Percentiles rank a stretch among this genome's conserved stretches.
These are phyloP conservation scores for Macrotrachela quadricornifera DNA, from an alignment of 1,140 invertebrate species.

Conservation along the genomic window DNA sequence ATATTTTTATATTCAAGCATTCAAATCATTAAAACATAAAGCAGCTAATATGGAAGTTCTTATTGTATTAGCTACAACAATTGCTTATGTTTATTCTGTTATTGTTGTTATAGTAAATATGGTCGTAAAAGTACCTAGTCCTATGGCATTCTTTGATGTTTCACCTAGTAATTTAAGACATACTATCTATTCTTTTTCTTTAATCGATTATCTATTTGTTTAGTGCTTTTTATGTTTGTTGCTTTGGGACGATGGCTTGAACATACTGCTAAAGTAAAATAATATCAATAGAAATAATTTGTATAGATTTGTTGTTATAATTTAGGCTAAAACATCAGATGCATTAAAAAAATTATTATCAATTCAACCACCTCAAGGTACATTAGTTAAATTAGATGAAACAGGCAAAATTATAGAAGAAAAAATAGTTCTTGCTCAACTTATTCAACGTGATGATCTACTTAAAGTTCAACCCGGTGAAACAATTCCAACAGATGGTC, in stretches of 20 bases:
- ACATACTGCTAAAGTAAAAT: slow-evolving; percentile 74
- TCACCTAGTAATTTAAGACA: slow-evolving; percentile 44
- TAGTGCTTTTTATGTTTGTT: slow-evolving; percentile 82
- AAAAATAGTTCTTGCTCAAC: slow-evolving; percentile 52
- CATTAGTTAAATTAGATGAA: slow-evolving; percentile 54
- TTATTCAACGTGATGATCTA: slow-evolving; percentile 78
- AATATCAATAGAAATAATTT: too few relatives aligned
- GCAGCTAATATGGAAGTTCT: slow-evolving; percentile 97
- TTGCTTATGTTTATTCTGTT: slow-evolving; percentile 79
- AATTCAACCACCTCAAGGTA: slow-evolving; percentile 77
- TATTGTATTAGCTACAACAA: slow-evolving; percentile 86
- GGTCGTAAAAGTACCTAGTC: slow-evolving; percentile 41
- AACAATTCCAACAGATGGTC: slow-evolving; percentile 81
- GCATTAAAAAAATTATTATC: slow-evolving; percentile 80
- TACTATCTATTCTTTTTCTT: too few relatives aligned
- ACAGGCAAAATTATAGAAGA: slow-evolving; percentile 45
- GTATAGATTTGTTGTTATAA: too few relatives aligned
- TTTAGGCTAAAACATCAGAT: slow-evolving; percentile 64
- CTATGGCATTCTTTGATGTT: slow-evolving; percentile 96
- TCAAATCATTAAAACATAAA: slow-evolving; percentile 58
- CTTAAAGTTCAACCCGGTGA: slow-evolving; percentile 78
- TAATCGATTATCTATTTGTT: too few relatives aligned
- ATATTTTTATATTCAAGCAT: slow-evolving; percentile 88
- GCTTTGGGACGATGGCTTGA: slow-evolving; percentile 93
- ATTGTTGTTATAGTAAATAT: slow-evolving; percentile 60